Conservation (phyloP, 2,797 vertebrate species). For the Phataginus tetradactyla region DNA sequence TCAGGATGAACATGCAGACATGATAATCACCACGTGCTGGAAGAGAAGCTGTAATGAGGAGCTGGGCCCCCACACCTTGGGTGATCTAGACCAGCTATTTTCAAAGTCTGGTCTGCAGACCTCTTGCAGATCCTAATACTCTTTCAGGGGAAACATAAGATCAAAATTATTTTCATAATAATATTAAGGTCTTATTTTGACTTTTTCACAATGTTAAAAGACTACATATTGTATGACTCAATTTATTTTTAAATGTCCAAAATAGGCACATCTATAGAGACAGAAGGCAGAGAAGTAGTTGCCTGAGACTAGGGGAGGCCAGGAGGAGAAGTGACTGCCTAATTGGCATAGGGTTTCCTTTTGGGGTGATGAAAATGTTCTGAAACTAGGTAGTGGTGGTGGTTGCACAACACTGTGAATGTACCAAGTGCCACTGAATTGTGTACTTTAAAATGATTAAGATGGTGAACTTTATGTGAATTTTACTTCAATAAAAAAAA, state of each 20-base stretch:
- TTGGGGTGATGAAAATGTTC: not conserved
- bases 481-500: not conserved
- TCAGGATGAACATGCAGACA: not conserved
- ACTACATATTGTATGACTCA: not conserved
- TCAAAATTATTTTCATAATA: conserved; percentile 24
- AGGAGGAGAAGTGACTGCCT: not conserved
- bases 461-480: not conserved
- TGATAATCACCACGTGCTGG: not conserved
- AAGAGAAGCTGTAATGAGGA: not conserved
- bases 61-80: not conserved
- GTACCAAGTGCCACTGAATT: not conserved
- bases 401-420: not conserved
- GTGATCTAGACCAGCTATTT: not conserved
- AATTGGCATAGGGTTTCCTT: not conserved
- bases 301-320: not conserved
- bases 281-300: not conserved
- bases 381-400: not conserved
- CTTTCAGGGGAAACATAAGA: not conserved
- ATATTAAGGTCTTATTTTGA: not conserved
- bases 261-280: not conserved
- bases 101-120: not conserved
- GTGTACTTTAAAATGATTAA: not conserved
- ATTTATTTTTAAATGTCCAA: not conserved
- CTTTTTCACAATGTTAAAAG: not conserved
- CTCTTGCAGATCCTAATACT: not conserved